Percentiles rank a stretch among this genome's conserved stretches.
These are phyloP conservation scores for Triplophysa tibetana DNA, from an alignment of 2,113 vertebrate species.

Conservation along the genomic window DNA sequence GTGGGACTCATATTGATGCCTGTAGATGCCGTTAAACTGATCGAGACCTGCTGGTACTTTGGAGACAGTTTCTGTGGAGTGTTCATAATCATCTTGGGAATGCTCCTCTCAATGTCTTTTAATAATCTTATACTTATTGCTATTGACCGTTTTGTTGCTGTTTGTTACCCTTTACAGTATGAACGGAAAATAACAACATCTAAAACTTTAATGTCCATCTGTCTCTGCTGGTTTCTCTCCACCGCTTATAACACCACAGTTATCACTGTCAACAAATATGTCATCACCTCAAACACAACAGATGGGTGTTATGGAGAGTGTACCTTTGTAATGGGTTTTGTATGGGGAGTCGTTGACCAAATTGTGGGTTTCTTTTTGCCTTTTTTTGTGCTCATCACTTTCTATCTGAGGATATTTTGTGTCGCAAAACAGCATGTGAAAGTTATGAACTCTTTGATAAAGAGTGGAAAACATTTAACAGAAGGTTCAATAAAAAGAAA, in stretches of 20 bases:
- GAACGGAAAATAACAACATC: neutral
- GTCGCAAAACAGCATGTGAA: neutral
- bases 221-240: constrained; percentile 52
- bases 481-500: neutral
- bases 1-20: constrained; percentile 77
- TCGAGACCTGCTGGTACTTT: constrained; percentile 63
- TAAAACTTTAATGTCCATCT: constrained; percentile 51
- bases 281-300: neutral
- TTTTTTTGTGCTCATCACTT: neutral
- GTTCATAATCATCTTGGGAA: constrained; percentile 36
- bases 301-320: constrained; percentile 18
- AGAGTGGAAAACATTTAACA: neutral
- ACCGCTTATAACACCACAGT: neutral
- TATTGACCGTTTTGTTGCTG: constrained; percentile 5
- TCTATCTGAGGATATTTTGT: constrained; percentile 6
- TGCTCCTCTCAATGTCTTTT: constrained; percentile 58
- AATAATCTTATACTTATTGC: constrained; percentile 57
- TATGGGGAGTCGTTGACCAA: neutral
- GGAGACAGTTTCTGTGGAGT: constrained; percentile 53
- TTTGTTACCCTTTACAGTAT: neutral
- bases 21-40: constrained; percentile 57
- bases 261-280: neutral
- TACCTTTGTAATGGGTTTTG: neutral
- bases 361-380: neutral
- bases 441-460: neutral